Evolutionary conservation across 2,113 vertebrate species (phyloP), one percentile per base, ranked within the genome.

Genomic region (Stigmatopora argus): DNA sequence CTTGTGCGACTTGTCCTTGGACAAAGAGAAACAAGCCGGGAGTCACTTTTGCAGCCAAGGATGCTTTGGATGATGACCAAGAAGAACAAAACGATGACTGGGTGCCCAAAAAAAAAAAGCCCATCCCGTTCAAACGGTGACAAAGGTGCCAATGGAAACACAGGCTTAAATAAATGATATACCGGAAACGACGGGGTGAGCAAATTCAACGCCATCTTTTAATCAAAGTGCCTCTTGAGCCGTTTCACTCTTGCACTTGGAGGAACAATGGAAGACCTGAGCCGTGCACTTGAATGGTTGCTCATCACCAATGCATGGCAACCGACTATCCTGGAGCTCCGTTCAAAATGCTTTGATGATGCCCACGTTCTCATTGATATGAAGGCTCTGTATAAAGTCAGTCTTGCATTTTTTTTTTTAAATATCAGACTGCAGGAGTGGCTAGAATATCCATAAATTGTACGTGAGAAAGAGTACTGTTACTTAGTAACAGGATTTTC

Each of bases 21-120:
- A 31, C 26, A 60, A 60, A 60, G 45, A 63, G 45, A 48, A 23
- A 48, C 14, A 63, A 18, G 15, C 19, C 35, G 17, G 48, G 46
- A 26, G 60, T 34, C 46, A 31, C 19, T 31, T 47, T 26, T 31
- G 14, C 45, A 34, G 45, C 61, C 46, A n/a, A 63, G 21, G 61
- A 63, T 31, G 45, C 17, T 26, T 34, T 63, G 61, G 45, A 31
- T 48, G 45, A 63, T 48, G 52, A 58, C 47, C 23, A 60, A 65
- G 35, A 19, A 64, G n/a, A 47, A 60, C 45, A 46, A 61, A 64
- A 55, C 7, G 18, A 59, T 17, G 59, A 64, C 51, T 66, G 23
- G 45, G 44, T n/a, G 34, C 44, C 19, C 38, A 17, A 47, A 23
- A 45, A 55, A 56, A 56, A 17, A 31, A 56, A 23, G 34, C 58